Evolutionary conservation across 2,113 vertebrate genomes (phyloP).

Genomic region (Corvus cornix): DNA sequence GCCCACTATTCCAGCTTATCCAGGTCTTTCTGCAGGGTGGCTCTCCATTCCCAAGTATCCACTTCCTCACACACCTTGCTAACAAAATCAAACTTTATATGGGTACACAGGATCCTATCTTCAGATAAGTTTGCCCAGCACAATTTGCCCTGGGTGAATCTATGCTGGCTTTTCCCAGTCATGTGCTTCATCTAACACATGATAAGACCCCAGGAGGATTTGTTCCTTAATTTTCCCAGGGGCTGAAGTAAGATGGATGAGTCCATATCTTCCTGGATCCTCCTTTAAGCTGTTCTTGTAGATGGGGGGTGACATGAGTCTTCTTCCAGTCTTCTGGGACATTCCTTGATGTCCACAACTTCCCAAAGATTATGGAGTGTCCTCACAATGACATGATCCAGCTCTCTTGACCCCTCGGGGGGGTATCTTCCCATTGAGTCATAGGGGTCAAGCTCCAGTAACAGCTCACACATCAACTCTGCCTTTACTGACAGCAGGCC

Average conservation of each 20-base stretch:
- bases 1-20: not conserved
- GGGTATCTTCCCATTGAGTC: rapidly evolving
- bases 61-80: not conserved
- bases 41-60: not conserved
- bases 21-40: not conserved
- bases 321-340: not conserved
- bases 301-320: not conserved
- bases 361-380: not conserved
- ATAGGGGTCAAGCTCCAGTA: not conserved
- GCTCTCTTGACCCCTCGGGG: not conserved
- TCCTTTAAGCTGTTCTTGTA: not conserved
- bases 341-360: not conserved
- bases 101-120: not conserved
- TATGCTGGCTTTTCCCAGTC: not conserved
- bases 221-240: not conserved
- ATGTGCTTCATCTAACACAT: not conserved
- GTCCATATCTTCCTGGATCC: not conserved
- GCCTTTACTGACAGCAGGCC: not conserved
- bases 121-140: not conserved
- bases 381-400: not conserved
- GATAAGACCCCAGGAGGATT: not conserved
- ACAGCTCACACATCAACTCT: not conserved
- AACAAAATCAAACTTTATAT: not conserved
- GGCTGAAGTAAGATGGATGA: not conserved
- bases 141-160: not conserved